phyloP scores from a whole-genome alignment of 1,140 invertebrate species.

The Euwallacea fornicatus region DNA sequence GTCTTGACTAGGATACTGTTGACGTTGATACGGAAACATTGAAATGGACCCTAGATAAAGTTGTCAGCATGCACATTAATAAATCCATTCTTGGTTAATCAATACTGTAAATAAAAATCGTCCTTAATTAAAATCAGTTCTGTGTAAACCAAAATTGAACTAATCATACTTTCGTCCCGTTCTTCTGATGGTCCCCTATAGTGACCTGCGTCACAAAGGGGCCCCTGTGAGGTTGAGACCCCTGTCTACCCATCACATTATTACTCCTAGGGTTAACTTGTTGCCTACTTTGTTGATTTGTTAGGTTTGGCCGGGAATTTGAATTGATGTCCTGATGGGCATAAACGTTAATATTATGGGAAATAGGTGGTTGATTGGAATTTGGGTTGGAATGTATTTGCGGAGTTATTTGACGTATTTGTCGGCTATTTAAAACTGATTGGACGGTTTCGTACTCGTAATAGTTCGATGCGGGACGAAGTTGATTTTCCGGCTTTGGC shows the following conservation, averaged over 20 bases:
- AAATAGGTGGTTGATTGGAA: not conserved
- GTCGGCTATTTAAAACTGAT: slow-evolving; percentile 53
- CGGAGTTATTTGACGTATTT: slow-evolving; percentile 28
- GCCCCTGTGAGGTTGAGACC: slow-evolving; percentile 50
- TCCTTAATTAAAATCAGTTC: not conserved
- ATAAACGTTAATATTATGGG: slow-evolving; percentile 11
- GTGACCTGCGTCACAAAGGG: slow-evolving; percentile 64
- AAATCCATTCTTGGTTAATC: too few species aligned
- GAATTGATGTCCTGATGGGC: slow-evolving; percentile 15
- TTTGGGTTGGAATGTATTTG: slow-evolving; percentile 7
- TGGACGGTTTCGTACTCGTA: slow-evolving; percentile 82
- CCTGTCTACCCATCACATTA: slow-evolving; percentile 14
- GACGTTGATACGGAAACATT: too few species aligned
- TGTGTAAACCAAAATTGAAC: not conserved
- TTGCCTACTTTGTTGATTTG: slow-evolving; percentile 19
- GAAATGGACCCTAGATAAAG: too few species aligned
- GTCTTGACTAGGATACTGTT: too few species aligned
- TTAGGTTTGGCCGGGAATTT: slow-evolving; percentile 26
- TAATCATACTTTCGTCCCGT: slow-evolving; percentile 50
- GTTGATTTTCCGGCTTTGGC: slow-evolving; percentile 62
- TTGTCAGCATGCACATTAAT: too few species aligned
- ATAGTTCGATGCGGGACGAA: slow-evolving; percentile 75
- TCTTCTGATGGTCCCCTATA: slow-evolving; percentile 53
- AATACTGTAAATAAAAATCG: not conserved
- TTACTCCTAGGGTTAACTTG: slow-evolving; percentile 26